phyloP scores from a whole-genome alignment of 1,140 invertebrate genomes.

The Holotrichia oblita region DNA sequence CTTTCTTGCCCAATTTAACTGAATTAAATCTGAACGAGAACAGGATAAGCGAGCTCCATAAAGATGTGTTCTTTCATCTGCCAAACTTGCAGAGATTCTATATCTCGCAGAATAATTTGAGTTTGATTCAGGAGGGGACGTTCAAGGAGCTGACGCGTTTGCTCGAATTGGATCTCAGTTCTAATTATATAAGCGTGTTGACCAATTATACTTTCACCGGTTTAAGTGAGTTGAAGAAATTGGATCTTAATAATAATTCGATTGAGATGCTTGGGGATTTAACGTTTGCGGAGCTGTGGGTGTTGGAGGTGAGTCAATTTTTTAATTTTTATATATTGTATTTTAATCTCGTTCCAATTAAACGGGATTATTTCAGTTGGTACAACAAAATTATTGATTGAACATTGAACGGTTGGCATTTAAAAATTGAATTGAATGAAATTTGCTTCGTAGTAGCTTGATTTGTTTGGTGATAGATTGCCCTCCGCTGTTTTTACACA shows the following conservation, averaged over 20 bases:
- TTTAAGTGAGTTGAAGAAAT: constrained; percentile 63
- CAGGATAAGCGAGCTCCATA: constrained; percentile 66
- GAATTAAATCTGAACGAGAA: constrained; percentile 69
- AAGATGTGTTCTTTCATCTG: constrained; percentile 69
- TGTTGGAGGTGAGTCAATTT: constrained; percentile 60
- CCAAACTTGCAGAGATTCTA: constrained; percentile 65
- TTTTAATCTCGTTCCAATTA: no score
- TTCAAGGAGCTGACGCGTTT: constrained; percentile 64
- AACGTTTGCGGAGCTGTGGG: constrained; percentile 77
- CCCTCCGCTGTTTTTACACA: no score
- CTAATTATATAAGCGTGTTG: constrained; percentile 67
- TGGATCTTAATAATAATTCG: constrained; percentile 68
- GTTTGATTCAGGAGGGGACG: constrained; percentile 67
- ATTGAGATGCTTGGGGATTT: constrained; percentile 68
- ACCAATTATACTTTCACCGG: constrained; percentile 68
- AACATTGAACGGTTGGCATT: no score
- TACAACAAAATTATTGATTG: no score
- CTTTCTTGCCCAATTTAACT: constrained; percentile 65
- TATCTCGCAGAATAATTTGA: constrained; percentile 69
- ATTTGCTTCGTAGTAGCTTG: no score
- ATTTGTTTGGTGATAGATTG: no score
- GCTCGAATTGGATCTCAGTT: constrained; percentile 67
- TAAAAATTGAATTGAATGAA: no score
- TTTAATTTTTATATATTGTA: no score
- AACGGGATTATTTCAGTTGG: no score